Conservation (phyloP, 1,140 invertebrate species). For the Neelides sp. region DNA sequence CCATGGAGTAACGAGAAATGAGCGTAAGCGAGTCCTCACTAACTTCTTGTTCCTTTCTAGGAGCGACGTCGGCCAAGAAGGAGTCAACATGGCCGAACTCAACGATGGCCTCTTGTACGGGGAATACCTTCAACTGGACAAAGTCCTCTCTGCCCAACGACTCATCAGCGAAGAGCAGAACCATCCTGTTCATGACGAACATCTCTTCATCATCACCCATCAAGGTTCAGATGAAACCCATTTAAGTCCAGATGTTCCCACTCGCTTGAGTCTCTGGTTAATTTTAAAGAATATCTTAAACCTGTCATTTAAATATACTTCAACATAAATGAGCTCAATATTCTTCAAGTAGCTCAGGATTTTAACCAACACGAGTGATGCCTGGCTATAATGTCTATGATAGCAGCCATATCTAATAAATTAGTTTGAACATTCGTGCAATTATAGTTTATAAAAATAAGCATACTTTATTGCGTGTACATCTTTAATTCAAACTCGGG, state of each 20-base stretch:
- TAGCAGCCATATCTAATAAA: too few species aligned
- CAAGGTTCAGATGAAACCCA: constrained; percentile 56
- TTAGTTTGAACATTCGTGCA: too few species aligned
- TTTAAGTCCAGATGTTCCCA: not conserved
- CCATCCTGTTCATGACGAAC: constrained; percentile 82
- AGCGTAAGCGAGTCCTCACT: not conserved
- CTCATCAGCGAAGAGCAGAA: constrained; percentile 60
- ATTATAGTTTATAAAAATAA: too few species aligned
- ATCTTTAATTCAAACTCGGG: too few species aligned
- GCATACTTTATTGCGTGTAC: too few species aligned
- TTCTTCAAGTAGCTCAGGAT: too few species aligned
- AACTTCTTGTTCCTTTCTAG: constrained; percentile 3
- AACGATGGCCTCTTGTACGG: constrained; percentile 59
- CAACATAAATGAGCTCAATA: too few species aligned
- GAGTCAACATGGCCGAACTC: constrained; percentile 27
- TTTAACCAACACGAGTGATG: too few species aligned
- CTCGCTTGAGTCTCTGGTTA: too few species aligned
- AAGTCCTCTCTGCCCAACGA: constrained; percentile 70
- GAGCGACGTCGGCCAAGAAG: constrained; percentile 18
- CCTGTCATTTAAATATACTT: too few species aligned
- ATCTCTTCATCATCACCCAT: constrained; percentile 93
- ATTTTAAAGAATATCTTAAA: too few species aligned
- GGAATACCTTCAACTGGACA: constrained; percentile 79
- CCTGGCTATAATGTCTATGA: too few species aligned
- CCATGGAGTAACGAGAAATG: constrained; percentile 3